Percentiles rank a stretch among this genome's conserved stretches.
These are phyloP conservation scores for Enteromius mattozi DNA, from an alignment of 2,797 vertebrate species.

Conservation along the genomic window DNA sequence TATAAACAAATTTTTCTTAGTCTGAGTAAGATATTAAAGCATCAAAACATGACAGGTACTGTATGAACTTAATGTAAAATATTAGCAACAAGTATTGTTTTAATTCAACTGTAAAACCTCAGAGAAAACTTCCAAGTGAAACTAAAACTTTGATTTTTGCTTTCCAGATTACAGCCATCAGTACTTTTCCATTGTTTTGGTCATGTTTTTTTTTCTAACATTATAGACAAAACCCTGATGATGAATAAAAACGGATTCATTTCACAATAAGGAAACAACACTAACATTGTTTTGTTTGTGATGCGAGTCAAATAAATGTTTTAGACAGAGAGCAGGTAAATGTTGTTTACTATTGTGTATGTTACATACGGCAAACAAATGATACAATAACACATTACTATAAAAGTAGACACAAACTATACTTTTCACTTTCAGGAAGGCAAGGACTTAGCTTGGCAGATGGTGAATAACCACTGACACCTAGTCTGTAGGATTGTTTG, in stretches of 20 bases:
- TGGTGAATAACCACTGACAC: constrained; percentile 67
- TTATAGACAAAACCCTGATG: neutral
- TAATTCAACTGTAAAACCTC: neutral
- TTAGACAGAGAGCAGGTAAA: constrained; percentile 67
- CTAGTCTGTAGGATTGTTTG: constrained; percentile 65
- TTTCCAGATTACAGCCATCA: neutral
- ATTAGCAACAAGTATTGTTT: neutral
- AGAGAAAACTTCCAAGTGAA: neutral
- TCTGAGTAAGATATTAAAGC: neutral
- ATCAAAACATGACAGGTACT: neutral
- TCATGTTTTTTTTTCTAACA: neutral
- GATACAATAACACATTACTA: constrained; percentile 71
- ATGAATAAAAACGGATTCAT: neutral
- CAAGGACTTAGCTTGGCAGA: constrained; percentile 66
- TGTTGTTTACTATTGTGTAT: constrained; percentile 71
- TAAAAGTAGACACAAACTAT: constrained; percentile 73
- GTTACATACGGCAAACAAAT: constrained; percentile 72
- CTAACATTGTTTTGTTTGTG: neutral
- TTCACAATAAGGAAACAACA: neutral
- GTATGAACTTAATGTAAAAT: neutral
- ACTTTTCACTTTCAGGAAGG: constrained; percentile 71
- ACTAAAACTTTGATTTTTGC: neutral
- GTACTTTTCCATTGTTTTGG: neutral
- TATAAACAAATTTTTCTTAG: neutral
- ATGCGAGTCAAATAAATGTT: constrained; percentile 53